Conservation (phyloP, 2,113 vertebrate genomes). For the Helogale parvula region DNA sequence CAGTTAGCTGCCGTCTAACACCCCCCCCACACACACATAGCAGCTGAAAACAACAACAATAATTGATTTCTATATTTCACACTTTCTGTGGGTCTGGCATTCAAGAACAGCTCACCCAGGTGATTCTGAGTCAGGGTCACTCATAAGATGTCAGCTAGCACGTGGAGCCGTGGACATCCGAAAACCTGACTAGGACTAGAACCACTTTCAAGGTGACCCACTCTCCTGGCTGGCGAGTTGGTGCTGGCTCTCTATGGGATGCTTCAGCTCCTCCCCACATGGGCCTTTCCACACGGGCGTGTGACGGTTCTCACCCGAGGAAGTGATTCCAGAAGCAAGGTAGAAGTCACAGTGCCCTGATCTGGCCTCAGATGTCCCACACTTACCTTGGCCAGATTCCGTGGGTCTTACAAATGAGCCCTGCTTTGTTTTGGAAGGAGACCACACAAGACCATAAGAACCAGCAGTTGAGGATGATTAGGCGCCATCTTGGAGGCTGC, state of each 20-base stretch:
- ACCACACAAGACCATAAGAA: neutral
- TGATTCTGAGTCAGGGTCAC: neutral
- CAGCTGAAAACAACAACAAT: neutral
- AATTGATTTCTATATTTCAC: neutral
- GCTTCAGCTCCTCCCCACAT: rapidly evolving
- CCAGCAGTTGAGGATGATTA: neutral
- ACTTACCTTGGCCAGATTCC: neutral
- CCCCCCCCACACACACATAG: neutral
- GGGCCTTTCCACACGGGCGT: neutral
- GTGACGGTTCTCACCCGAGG: neutral
- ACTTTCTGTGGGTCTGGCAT: neutral
- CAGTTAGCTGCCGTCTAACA: neutral
- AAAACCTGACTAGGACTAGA: neutral
- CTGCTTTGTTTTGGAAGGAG: neutral
- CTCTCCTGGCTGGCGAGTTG: neutral
- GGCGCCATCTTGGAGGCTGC: neutral
- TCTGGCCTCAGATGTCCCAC: neutral
- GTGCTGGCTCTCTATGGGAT: neutral
- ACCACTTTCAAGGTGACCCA: neutral
- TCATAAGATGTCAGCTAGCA: neutral
- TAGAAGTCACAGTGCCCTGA: neutral
- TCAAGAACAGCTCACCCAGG: neutral
- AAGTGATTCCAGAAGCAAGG: neutral
- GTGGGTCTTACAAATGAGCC: neutral
- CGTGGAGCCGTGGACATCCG: neutral